Conservation (phyloP, 2,888 invertebrate species). For the Tipula vernalis region DNA sequence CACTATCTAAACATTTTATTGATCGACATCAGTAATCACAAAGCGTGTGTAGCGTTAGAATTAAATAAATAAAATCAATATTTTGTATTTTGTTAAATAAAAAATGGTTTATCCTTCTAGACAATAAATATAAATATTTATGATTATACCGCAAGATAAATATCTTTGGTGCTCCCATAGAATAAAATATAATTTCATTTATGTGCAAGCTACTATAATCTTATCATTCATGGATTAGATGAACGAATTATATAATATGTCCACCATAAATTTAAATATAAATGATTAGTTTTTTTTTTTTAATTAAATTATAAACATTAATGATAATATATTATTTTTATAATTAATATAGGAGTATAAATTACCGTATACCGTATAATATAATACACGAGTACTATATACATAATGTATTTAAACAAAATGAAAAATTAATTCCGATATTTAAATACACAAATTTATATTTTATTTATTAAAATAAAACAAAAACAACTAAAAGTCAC, state of each 20-base stretch:
- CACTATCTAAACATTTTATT: neutral
- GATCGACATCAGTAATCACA: neutral
- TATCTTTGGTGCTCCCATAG: no score
- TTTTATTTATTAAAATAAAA: neutral
- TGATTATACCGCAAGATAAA: neutral
- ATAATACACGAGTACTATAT: neutral
- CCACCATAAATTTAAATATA: neutral
- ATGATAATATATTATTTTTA: neutral
- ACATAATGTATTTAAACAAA: neutral
- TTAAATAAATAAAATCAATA: neutral
- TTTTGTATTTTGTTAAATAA: neutral
- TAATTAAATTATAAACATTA: neutral
- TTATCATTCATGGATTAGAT: neutral
- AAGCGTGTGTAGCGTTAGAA: neutral
- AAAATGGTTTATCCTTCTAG: neutral
- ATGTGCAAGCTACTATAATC: neutral
- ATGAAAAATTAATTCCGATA: neutral
- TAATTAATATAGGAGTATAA: no score
- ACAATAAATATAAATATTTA: neutral
- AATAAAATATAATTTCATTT: no score
- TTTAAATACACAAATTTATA: neutral
- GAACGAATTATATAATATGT: neutral
- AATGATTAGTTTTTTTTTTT: neutral
- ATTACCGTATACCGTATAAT: no score
- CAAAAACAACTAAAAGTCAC: neutral